Evolutionary conservation across 2,797 vertebrate species (phyloP).

Genomic region (Rhinogobio ventralis): DNA sequence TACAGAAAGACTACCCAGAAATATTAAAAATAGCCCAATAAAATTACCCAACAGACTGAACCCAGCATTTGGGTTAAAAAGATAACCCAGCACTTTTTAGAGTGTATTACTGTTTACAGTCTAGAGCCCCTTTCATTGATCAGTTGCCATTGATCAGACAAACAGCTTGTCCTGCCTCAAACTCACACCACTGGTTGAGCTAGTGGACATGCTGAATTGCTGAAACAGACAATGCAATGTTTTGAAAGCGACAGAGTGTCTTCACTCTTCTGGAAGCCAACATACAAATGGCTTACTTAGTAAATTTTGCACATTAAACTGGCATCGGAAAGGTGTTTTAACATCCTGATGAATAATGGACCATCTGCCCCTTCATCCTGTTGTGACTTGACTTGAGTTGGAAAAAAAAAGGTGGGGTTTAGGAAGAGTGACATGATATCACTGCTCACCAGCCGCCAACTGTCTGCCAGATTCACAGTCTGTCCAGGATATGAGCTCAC

Average conservation of each 20-base stretch:
- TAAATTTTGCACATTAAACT: background rate
- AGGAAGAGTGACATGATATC: constrained; percentile 47
- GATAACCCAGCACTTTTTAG: too few species aligned
- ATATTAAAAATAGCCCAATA: background rate
- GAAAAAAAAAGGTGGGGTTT: constrained; percentile 16
- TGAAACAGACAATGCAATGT: constrained; percentile 1
- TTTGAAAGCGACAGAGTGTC: background rate
- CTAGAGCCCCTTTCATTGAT: background rate
- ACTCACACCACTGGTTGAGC: background rate
- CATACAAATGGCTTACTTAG: background rate
- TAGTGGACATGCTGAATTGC: background rate
- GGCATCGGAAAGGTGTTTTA: constrained; percentile 12
- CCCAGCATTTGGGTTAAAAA: background rate
- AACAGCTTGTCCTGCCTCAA: background rate
- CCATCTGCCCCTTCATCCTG: constrained; percentile 19
- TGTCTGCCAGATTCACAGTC: constrained; percentile 44
- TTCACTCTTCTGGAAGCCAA: constrained; percentile 3
- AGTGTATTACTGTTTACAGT: too few species aligned
- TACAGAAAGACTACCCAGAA: background rate
- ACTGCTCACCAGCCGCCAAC: constrained; percentile 41
- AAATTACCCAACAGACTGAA: background rate
- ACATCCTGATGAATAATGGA: background rate
- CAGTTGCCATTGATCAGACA: background rate
- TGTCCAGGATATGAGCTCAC: constrained; percentile 62
- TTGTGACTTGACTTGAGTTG: constrained; percentile 17